These are phyloP conservation scores for Pogoniulus pusillus DNA, from an alignment of 2,797 vertebrate genomes.

Conservation along the genomic window DNA sequence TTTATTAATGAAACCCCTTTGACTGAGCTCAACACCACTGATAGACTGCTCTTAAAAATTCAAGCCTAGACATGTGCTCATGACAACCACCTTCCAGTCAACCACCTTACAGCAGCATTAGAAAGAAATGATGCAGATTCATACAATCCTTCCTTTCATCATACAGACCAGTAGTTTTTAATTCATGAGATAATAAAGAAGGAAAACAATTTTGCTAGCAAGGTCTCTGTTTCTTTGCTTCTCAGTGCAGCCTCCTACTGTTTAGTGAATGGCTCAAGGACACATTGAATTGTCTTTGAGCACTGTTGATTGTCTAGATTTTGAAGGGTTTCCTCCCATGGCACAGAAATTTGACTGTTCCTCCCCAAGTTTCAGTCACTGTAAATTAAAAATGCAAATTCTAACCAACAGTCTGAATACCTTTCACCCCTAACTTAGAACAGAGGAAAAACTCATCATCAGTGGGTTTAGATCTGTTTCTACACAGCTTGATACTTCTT, in stretches of 20 bases:
- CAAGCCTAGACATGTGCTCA: not conserved
- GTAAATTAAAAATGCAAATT: not conserved
- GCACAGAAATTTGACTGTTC: not conserved
- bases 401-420: not conserved
- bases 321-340: not conserved
- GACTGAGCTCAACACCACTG: not conserved
- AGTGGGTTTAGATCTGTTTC: not conserved
- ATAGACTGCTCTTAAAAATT: not conserved
- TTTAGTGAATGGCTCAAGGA: not conserved
- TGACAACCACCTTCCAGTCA: not conserved
- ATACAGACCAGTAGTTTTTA: not conserved
- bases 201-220: not conserved
- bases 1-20: not conserved
- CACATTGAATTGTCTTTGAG: not conserved
- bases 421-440: not conserved
- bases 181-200: not conserved
- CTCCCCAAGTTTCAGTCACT: not conserved
- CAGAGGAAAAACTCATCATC: not conserved
- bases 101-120: rapidly evolving
- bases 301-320: not conserved
- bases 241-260: not conserved
- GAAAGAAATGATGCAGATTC: not conserved
- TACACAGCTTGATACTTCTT: not conserved
- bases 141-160: not conserved
- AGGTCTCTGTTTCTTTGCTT: not conserved